phyloP scores from a whole-genome alignment of 2,888 invertebrate genomes.

The Arrhopalites spinosus region DNA sequence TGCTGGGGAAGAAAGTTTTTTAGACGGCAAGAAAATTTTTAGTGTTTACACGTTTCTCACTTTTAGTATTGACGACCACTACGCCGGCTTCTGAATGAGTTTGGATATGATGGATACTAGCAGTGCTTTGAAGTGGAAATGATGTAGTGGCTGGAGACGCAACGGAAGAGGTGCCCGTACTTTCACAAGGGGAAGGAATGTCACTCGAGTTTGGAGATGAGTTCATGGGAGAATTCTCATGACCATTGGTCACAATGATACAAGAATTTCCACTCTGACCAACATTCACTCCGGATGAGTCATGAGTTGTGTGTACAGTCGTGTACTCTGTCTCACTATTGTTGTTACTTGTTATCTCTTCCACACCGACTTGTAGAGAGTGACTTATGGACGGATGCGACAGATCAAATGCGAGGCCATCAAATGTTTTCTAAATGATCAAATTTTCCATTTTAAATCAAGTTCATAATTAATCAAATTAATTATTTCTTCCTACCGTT shows the following conservation, averaged over 20 bases:
- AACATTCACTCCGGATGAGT: too few species aligned
- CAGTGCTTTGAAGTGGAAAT: neutral
- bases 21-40: constrained; percentile 31
- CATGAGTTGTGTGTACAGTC: too few species aligned
- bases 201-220: neutral
- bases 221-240: neutral
- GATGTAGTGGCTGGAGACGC: neutral
- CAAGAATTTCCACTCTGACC: neutral
- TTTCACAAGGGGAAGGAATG: constrained; percentile 7
- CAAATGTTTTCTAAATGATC: neutral
- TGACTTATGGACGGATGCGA: constrained; percentile 9
- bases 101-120: neutral
- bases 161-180: neutral
- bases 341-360: neutral
- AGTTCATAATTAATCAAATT: too few species aligned
- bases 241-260: neutral
- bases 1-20: neutral
- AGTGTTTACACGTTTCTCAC: constrained; percentile 28
- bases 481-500: constrained; percentile 60
- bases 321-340: too few species aligned
- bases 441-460: too few species aligned
- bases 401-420: constrained; percentile 12
- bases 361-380: neutral
- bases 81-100: neutral
- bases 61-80: constrained; percentile 9